Conservation (phyloP, 2,888 invertebrate genomes). For the Nemoura dubitans region DNA sequence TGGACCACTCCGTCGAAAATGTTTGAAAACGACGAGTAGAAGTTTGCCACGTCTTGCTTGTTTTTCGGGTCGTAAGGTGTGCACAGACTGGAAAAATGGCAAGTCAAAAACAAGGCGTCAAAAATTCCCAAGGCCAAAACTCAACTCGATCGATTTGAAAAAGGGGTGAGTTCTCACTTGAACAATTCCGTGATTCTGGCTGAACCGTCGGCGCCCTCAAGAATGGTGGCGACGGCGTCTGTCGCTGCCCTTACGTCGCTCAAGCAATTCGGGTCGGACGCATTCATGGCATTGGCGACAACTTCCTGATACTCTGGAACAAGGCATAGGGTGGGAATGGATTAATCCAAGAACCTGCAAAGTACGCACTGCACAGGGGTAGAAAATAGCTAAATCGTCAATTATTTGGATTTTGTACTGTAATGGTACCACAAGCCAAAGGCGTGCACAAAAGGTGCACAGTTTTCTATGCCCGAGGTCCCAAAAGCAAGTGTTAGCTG, state of each 20-base stretch:
- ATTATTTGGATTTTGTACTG: no score
- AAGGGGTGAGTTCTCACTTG: slow-evolving; percentile 31
- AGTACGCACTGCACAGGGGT: no score
- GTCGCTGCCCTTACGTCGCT: slow-evolving; percentile 41
- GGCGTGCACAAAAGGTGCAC: no score
- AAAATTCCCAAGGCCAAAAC: no score
- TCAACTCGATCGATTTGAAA: no score
- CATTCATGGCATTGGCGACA: slow-evolving; percentile 35
- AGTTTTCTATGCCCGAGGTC: no score
- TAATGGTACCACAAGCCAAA: no score
- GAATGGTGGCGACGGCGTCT: slow-evolving; percentile 19
- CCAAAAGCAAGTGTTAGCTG: no score
- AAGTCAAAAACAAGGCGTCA: no score
- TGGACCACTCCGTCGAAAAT: slow-evolving; percentile 56
- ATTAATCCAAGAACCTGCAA: no score
- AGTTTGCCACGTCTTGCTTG: slow-evolving; percentile 57
- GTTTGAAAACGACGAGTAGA: slow-evolving; percentile 59
- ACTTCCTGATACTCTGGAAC: slow-evolving; percentile 44
- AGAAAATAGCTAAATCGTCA: no score
- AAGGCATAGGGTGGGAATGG: no score
- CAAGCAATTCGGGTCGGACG: slow-evolving; percentile 38
- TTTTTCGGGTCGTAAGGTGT: slow-evolving; percentile 54
- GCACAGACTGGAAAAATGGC: slow-evolving; percentile 58
- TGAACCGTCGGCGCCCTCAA: slow-evolving; percentile 32
- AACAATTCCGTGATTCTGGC: slow-evolving; percentile 32